Base-by-base conservation (phyloP, 2,797 vertebrate species). In the Geotria australis region DNA sequence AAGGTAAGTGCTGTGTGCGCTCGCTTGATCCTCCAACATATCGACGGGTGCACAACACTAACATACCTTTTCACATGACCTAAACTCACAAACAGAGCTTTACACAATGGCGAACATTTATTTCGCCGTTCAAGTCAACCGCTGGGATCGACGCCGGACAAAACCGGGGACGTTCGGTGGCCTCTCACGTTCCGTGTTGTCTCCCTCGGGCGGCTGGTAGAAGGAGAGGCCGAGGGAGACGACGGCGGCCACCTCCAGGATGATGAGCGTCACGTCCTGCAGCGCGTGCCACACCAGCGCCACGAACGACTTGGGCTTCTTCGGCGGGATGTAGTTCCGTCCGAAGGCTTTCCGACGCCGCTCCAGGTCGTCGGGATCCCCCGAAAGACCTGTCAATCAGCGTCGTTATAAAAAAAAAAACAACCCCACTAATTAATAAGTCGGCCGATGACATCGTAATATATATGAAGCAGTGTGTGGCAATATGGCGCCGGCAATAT, bases 271-370 rank as follows among this genome's bases (percentile, higher is more conserved):
- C 73, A 98, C 91, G 46, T 98, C 91, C 73, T 98, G 91, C 72
- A 98, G 79, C 60, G 91, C 91, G 79, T 98, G 88, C 91, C 91
- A 98, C 70, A 98, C 85, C 94, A 98, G 89, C 58, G 95, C 88
- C 77, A 98, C 82, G 80, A 98, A 98, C 56, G 91, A 95, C 86
- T 98, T 98, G 80, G 91, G 79, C 79, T 98, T 96, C 86, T 98
- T 98, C 70, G 91, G 91, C 74, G 91, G 91, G 88, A 98, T 98
- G 71, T 85, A 73, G 74, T 98, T 96, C 72, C 81, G 71, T 72
- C 91, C 89, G 78, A 84, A 98, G 64, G 69, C 77, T 73, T 73
- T 71, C 83, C 80, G 79, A 77, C 91, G 80, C 74, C 86, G 89
- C 67, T 91, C 85, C 63, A 96, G 83, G 74, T 98, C 89, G 71